Percentiles rank a stretch among this genome's conserved stretches.
Conservation (phyloP, 2,888 invertebrate species). For the Apeira syringaria region DNA sequence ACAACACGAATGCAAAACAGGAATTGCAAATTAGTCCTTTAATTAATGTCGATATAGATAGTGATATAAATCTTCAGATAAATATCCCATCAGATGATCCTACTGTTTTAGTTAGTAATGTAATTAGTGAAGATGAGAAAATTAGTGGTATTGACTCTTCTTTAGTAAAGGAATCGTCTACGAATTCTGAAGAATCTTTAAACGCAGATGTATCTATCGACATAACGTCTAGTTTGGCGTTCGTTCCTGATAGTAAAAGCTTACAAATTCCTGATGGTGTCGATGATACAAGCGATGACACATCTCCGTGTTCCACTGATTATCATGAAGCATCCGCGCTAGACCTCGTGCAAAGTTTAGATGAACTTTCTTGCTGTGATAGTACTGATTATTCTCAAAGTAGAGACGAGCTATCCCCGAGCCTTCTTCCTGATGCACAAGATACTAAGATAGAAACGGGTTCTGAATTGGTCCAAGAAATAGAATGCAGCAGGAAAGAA, state of each 20-base stretch:
- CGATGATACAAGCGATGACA: conserved; percentile 73
- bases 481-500: conserved; percentile 27
- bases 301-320: conserved; percentile 76
- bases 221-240: conserved; percentile 76
- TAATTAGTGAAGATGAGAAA: conserved; percentile 54
- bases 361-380: conserved; percentile 70
- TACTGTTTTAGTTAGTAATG: conserved; percentile 40
- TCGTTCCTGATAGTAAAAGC: conserved; percentile 74
- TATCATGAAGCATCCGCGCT: conserved; percentile 78
- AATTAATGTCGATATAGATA: conserved; percentile 38
- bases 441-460: conserved; percentile 32
- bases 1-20: conserved; percentile 41
- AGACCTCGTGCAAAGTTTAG: conserved; percentile 67
- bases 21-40: conserved; percentile 32
- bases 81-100: conserved; percentile 26
- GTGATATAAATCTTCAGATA: conserved; percentile 23
- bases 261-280: conserved; percentile 56
- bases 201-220: conserved; percentile 74
- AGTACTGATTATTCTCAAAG: conserved; percentile 76
- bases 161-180: conserved; percentile 57
- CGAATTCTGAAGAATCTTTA: conserved; percentile 68
- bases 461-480: conserved; percentile 20
- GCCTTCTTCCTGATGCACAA: conserved; percentile 19
- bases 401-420: conserved; percentile 56
- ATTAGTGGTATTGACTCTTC: conserved; percentile 41